Percentiles rank a stretch among this genome's conserved stretches.
phyloP scores from a whole-genome alignment of 2,113 vertebrate genomes.

The Excalfactoria chinensis region DNA sequence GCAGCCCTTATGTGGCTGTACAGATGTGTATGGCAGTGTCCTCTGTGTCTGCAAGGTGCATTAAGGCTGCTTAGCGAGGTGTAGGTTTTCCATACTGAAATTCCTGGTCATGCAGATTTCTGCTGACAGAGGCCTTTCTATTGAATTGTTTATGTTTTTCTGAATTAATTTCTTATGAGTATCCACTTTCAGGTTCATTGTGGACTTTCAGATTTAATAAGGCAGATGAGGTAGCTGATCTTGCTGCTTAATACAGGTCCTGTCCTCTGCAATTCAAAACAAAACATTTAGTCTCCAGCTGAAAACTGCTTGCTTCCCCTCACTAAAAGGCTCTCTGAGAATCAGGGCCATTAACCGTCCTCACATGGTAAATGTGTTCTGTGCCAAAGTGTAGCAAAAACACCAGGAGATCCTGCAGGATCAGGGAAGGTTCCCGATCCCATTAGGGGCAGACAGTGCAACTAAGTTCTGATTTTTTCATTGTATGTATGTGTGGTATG shows the following conservation, averaged over 20 bases:
- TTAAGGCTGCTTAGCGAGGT: background rate
- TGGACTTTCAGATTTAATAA: slow-evolving; percentile 9
- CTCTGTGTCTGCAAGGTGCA: background rate
- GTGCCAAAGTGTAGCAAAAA: background rate
- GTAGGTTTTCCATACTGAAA: background rate
- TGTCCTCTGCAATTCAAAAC: slow-evolving; percentile 1
- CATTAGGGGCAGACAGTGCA: background rate
- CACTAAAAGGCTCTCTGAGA: background rate
- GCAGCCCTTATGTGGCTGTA: background rate
- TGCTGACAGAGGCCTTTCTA: background rate
- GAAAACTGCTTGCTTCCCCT: background rate
- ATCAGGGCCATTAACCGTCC: background rate
- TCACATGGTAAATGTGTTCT: background rate
- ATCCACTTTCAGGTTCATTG: background rate
- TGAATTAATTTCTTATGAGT: slow-evolving; percentile 61
- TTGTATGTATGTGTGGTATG: background rate
- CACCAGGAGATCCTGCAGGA: background rate
- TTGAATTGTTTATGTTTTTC: slow-evolving; percentile 61
- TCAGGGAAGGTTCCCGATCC: background rate
- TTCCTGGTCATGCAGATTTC: background rate
- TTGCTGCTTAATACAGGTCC: background rate
- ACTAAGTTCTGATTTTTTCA: background rate
- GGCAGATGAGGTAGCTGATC: background rate
- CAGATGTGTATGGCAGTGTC: background rate
- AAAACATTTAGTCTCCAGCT: background rate